Percentiles rank a stretch among this genome's conserved stretches.
These are phyloP conservation scores for Craseonycteris thonglongyai DNA, from an alignment of 2,113 vertebrate species.

Conservation along the genomic window DNA sequence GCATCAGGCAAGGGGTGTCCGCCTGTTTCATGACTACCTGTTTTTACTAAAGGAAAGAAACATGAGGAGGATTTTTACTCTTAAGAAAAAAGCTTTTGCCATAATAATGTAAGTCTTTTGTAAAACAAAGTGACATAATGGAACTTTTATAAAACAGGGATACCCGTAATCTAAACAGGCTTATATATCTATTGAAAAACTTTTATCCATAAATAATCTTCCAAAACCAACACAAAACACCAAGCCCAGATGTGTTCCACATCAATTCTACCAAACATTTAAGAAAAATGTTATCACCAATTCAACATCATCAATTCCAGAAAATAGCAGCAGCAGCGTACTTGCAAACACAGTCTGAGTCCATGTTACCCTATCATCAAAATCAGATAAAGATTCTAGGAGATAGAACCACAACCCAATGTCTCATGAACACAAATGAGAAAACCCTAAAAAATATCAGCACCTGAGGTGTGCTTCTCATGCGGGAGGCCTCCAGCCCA, in stretches of 20 bases:
- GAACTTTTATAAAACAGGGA: background rate
- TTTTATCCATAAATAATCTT: background rate
- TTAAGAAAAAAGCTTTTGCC: background rate
- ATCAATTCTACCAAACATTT: background rate
- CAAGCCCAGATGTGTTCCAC: background rate
- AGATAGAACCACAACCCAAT: background rate
- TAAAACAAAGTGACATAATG: background rate
- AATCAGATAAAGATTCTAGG: background rate
- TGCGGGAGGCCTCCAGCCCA: too few relatives aligned
- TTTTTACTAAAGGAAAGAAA: background rate
- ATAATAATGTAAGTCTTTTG: background rate
- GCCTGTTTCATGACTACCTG: background rate
- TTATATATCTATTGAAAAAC: background rate
- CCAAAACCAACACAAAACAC: background rate
- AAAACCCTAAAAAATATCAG: background rate
- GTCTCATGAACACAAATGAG: background rate
- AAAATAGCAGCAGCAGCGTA: background rate
- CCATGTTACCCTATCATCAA: background rate
- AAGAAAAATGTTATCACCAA: background rate
- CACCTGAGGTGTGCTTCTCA: too few relatives aligned
- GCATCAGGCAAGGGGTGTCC: background rate
- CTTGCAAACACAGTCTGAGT: background rate
- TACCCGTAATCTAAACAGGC: background rate
- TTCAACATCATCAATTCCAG: background rate
- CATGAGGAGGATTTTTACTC: background rate